Conservation (phyloP, 2,797 vertebrate genomes). For the Eulemur coronatus region DNA sequence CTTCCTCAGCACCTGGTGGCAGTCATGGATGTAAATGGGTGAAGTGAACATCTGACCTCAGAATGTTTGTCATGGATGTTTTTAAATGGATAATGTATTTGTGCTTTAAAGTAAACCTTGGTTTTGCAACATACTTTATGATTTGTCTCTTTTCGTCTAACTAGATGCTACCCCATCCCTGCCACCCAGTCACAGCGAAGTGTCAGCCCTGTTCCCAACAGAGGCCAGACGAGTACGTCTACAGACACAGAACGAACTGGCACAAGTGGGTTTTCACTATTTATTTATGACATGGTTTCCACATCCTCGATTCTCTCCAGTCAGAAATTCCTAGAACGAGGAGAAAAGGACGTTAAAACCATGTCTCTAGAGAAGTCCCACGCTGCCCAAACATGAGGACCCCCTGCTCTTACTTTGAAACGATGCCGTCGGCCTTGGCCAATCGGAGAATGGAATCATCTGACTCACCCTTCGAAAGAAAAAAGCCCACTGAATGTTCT, state of each 20-base stretch:
- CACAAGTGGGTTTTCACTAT: background rate
- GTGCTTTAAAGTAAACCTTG: slow-evolving; percentile 83
- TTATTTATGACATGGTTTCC: slow-evolving; percentile 78
- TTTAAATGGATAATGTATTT: background rate
- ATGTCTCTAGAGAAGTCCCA: background rate
- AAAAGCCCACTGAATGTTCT: background rate
- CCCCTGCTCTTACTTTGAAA: slow-evolving; percentile 91
- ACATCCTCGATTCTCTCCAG: background rate
- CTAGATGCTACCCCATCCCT: rapidly evolving
- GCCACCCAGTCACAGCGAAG: no score
- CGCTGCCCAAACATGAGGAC: rapidly evolving
- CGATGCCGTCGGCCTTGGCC: slow-evolving; percentile 92
- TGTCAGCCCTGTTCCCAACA: background rate
- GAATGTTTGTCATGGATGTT: slow-evolving; percentile 48
- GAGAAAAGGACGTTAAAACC: background rate
- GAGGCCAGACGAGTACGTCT: rapidly evolving
- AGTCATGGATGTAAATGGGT: background rate
- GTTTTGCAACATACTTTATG: slow-evolving; percentile 69
- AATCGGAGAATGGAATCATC: slow-evolving; percentile 97
- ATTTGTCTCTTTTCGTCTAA: background rate
- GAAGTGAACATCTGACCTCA: slow-evolving; percentile 46
- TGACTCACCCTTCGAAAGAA: slow-evolving; percentile 91
- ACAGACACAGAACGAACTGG: background rate
- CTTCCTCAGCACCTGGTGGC: background rate
- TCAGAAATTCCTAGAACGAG: slow-evolving; percentile 85